Conservation (phyloP, 2,113 vertebrate species). For the Nothoprocta perdicaria region DNA sequence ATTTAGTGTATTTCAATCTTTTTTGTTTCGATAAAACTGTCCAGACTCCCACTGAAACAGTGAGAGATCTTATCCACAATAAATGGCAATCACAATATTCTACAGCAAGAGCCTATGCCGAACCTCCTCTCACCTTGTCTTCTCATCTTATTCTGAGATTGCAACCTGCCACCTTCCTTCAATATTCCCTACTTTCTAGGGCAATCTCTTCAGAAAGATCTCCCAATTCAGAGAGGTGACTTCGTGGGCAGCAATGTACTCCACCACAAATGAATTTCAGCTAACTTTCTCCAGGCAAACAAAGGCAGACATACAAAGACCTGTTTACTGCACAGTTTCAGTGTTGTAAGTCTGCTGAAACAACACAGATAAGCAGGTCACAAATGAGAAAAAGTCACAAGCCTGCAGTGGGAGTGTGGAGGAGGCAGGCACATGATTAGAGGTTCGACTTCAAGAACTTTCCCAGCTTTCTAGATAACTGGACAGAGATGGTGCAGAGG, state of each 20-base stretch:
- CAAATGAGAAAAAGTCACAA: neutral
- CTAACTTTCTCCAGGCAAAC: neutral
- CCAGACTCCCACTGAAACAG: neutral
- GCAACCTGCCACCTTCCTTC: neutral
- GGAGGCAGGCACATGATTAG: neutral
- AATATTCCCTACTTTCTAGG: neutral
- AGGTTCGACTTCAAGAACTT: neutral
- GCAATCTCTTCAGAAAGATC: neutral
- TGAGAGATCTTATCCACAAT: neutral
- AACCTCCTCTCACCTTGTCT: neutral
- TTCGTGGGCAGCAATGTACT: neutral
- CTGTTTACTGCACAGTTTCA: neutral
- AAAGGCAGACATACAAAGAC: neutral
- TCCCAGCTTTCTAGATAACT: too few species aligned
- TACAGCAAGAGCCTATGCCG: neutral
- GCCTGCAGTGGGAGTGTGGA: neutral
- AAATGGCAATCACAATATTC: neutral
- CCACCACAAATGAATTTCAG: neutral
- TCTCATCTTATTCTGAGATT: neutral
- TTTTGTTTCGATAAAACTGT: neutral
- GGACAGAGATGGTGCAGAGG: neutral
- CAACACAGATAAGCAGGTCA: neutral
- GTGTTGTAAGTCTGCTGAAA: neutral
- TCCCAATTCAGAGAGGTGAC: neutral
- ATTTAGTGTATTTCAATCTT: neutral